Percentiles rank a stretch among this genome's conserved stretches.
These are phyloP conservation scores for Nemotelus pantherinus DNA, from an alignment of 2,888 invertebrate genomes.

Conservation along the genomic window DNA sequence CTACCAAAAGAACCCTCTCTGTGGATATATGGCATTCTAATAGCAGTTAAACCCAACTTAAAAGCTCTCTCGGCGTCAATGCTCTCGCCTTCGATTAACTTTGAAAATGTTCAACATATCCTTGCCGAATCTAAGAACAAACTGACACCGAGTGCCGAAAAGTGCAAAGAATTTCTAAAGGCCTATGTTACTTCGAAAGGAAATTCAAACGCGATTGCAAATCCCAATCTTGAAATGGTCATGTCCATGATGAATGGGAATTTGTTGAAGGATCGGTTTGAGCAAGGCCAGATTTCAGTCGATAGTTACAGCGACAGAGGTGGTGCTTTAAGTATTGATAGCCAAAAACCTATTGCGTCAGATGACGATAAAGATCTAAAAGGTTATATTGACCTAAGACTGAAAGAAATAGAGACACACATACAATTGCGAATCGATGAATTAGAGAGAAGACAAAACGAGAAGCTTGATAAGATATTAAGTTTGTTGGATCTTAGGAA, in stretches of 20 bases:
- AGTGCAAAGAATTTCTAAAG: conserved; percentile 56
- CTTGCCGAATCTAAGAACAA: conserved; percentile 54
- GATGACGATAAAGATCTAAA: conserved; percentile 49
- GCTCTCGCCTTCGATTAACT: conserved; percentile 53
- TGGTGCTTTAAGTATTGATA: conserved; percentile 45
- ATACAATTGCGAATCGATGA: conserved; percentile 55
- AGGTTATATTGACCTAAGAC: conserved; percentile 56
- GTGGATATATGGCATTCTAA: conserved; percentile 60
- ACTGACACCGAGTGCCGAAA: conserved; percentile 56
- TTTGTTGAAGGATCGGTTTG: background rate
- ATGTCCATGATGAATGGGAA: conserved; percentile 43
- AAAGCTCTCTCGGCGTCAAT: conserved; percentile 17
- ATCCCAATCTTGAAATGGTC: conserved; percentile 31
- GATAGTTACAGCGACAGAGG: background rate
- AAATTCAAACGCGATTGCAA: background rate
- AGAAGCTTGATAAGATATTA: conserved; percentile 59
- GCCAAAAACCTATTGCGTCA: background rate
- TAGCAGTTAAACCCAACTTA: conserved; percentile 21
- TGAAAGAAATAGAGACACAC: conserved; percentile 55
- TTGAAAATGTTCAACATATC: conserved; percentile 59
- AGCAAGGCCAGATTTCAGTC: background rate
- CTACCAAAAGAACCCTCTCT: conserved; percentile 55
- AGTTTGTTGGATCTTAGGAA: conserved; percentile 52
- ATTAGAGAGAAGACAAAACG: conserved; percentile 56
- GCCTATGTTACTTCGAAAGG: conserved; percentile 33